Evolutionary conservation across 2,888 invertebrate genomes (phyloP).

Genomic region (Cheilosia urbana): DNA sequence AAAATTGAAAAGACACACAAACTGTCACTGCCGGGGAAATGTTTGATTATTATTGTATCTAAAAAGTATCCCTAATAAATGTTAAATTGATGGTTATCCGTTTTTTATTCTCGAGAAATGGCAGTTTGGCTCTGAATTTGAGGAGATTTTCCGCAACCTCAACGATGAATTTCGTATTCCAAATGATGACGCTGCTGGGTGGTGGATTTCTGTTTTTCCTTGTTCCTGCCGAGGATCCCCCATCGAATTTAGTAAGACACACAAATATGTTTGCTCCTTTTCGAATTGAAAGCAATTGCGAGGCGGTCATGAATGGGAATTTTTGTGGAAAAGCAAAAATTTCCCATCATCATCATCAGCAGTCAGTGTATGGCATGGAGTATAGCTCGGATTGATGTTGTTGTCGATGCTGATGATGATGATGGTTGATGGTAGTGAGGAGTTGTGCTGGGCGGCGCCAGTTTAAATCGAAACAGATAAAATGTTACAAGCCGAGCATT

Average conservation of each 20-base stretch:
- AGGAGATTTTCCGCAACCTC: conserved; percentile 72
- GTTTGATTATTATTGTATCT: conserved; percentile 74
- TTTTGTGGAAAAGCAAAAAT: conserved; percentile 71
- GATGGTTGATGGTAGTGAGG: conserved; percentile 53
- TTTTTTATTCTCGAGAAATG: conserved; percentile 72
- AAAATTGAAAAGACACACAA: conserved; percentile 75
- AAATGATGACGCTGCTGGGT: conserved; percentile 51
- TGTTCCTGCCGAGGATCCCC: conserved; percentile 12
- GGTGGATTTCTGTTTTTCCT: conserved; percentile 7
- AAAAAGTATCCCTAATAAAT: conserved; percentile 75
- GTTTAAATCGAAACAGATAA: conserved; percentile 75
- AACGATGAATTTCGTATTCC: conserved; percentile 69
- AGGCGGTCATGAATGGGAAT: conserved; percentile 74
- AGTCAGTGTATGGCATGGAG: background rate
- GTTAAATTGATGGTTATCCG: conserved; percentile 76
- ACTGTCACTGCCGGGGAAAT: conserved; percentile 67
- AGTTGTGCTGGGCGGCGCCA: conserved; percentile 73
- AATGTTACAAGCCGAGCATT: conserved; percentile 60
- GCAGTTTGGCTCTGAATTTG: conserved; percentile 65
- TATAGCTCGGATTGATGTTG: conserved; percentile 57
- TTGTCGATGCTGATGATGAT: conserved; percentile 15
- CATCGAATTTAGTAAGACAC: conserved; percentile 22
- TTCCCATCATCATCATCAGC: conserved; percentile 71
- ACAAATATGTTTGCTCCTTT: conserved; percentile 26
- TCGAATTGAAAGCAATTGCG: conserved; percentile 71